These are phyloP conservation scores for Meloe dianella DNA, from an alignment of 2,888 invertebrate genomes.

Conservation along the genomic window DNA sequence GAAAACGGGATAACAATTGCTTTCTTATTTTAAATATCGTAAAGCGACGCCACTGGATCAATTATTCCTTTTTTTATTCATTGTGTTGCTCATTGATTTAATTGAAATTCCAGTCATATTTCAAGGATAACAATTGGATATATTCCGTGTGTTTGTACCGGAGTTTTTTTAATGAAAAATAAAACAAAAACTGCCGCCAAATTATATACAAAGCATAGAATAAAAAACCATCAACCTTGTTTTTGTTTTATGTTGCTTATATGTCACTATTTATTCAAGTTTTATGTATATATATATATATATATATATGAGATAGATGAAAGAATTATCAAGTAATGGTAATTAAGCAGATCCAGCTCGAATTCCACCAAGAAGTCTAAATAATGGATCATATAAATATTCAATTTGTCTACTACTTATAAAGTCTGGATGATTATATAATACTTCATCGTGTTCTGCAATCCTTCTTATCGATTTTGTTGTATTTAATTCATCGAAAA, in stretches of 20 bases:
- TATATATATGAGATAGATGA: too few relatives aligned
- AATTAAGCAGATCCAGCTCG: neutral
- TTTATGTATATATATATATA: too few relatives aligned
- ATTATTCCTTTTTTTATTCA: neutral
- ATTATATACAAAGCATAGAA: neutral
- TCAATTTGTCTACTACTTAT: neutral
- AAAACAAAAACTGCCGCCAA: neutral
- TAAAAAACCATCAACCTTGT: neutral
- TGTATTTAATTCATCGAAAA: constrained; percentile 4
- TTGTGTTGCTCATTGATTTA: neutral
- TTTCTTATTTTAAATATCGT: too few relatives aligned
- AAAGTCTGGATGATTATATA: constrained; percentile 6
- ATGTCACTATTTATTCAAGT: too few relatives aligned
- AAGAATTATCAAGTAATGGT: too few relatives aligned
- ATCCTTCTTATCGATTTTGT: neutral
- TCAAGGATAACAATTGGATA: neutral
- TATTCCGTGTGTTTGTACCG: neutral
- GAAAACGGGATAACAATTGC: too few relatives aligned
- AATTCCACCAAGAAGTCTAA: neutral
- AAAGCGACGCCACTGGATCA: too few relatives aligned
- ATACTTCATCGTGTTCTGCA: neutral
- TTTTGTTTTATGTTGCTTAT: neutral
- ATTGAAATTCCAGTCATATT: neutral
- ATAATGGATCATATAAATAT: neutral
- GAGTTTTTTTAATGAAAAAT: neutral